Evolutionary conservation across 1,140 invertebrate genomes (phyloP), one percentile per base, ranked within the genome.

Genomic region (Caenorhabditis brenneri): DNA sequence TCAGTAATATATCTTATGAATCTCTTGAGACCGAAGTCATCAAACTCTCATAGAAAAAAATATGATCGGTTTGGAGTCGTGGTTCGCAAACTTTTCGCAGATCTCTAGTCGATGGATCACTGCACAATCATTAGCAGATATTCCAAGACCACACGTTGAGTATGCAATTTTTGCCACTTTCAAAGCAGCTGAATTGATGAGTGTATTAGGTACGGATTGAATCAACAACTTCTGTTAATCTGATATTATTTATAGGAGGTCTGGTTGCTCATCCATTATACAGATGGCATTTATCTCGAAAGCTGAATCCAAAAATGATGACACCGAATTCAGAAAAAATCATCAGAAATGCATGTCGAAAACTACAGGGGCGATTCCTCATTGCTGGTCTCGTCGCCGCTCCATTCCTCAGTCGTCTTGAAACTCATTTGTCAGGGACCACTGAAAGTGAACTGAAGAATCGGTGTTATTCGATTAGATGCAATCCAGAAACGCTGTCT

Each of bases 241-340:
- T 42, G 12, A 6, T 42, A 29, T 39, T 15, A 24, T 84, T 83
- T 85, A 74, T 39, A 88, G 88, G 88, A 33, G 88, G 88, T 42
- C 39, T 83, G 7, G 79, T 89, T 22, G 86, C 86, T 15, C 88
- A 89, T 86, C 88, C 88, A 2, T 58, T 87, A 36, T 89, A 89
- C 82, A 80, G 88, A 15, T 80, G 82, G 48, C 88, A 90, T 65
- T 60, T 89, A 19, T 48, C 82, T 9, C 81, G 79, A 36, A 83
- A 84, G 42, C 39, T 89, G 29, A 88, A 82, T 19, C 83, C 85
- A 10, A 89, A 90, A 83, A 88, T 84, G 16, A 88, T 74, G 78
- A 89, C 89, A n/a, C 88, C 85, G 36, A 89, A 89, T 78, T 87
- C 88, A 2, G 78, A 78, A 24, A 89, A 89, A 53, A 86, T 89